Base-by-base conservation (phyloP, 2,113 vertebrate genomes). In the Cephalopterus ornatus region DNA sequence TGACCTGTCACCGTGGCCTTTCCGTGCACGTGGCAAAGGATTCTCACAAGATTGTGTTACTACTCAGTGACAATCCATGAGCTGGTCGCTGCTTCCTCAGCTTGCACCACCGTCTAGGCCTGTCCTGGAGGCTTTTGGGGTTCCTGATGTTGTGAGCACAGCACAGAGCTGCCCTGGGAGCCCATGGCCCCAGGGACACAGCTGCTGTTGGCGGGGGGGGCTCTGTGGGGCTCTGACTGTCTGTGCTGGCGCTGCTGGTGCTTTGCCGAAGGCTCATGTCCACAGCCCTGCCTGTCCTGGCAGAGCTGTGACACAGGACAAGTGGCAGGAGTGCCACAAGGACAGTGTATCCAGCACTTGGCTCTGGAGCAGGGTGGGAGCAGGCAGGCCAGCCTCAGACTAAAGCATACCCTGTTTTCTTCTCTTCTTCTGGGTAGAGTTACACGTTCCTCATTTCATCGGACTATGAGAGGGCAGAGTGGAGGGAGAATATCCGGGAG, bases 381-480 rank as follows among this genome's bases (percentile, higher is more conserved):
- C 65, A 59, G 80, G 68, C n/a, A 37, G 77, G 37, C 26, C n/a
- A 80, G 28, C 50, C 42, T 66, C 37, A 76, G 28, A 41, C 42
- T 96, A 71, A 93, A 7, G 8, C 50, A 14, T 50, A 11, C 19
- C 13, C 28, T 2, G 0, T 89, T 85, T 63, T 67, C 71, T 65
- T 79, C 42, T 72, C 12, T 85, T 85, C 70, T 90, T 14, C 71
- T 68, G 94, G 59, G 32, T 76, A 99, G 99, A 98, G 99, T 94
- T 99, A 99, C 98, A 98, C 98, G 3, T 99, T 99, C 97, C 98
- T 99, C 91, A 99, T 99, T 88, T 99, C 99, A 1, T 99, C 99
- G 0, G 99, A 99, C 97, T 99, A 99, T 3, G 99, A 99, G 93
- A 99, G 99, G 18, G 99, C 99, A 0, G 99, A 99, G 81, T 99